Evolutionary conservation across 2,797 vertebrate species (phyloP), one percentile per base, ranked within the genome.

Genomic region (Hapalemur alaotrensis): DNA sequence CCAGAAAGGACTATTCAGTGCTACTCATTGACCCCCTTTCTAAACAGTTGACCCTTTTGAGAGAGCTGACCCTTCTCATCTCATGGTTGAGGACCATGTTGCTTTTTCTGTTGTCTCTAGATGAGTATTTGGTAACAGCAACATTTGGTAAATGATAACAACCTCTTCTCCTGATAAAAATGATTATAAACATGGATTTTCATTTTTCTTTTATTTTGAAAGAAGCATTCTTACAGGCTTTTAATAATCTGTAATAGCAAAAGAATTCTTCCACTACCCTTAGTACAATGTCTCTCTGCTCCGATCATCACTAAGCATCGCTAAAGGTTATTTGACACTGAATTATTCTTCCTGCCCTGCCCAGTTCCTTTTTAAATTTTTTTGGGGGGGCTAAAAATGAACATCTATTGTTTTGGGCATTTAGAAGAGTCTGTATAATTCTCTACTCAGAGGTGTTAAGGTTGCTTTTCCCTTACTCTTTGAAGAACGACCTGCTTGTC

Each of bases 381-480:
- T 41, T 43, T 22, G 8, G 3, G 54, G 9, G 17, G 7, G 22
- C 65, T 59, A 95, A 54, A 96, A 73, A 41, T 46, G n/a, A 89
- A 92, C 67, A 95, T 88, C 76, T 97, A 83, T 87, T 96, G 25
- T 75, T 96, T 97, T 92, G 88, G 32, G 22, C 35, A 89, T 85
- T 81, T 93, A 91, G 72, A 92, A 89, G 70, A 48, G 23, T 85
- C n/a, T 88, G 72, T 54, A 7, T 89, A 67, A 97, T 90, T 94
- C 73, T 30, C 22, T 96, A 86, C 46, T 90, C 87, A 70, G 76
- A 96, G 81, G 92, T 97, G 79, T 92, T 93, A 93, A 81, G 79
- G 72, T 97, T 96, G 83, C 91, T 96, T 73, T 69, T 97, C 30
- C 65, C 43, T 97, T 90, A 96, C 63, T 95, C 83, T 97, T 96